phyloP scores from a whole-genome alignment of 2,797 vertebrate genomes.

The Cuniculus paca region DNA sequence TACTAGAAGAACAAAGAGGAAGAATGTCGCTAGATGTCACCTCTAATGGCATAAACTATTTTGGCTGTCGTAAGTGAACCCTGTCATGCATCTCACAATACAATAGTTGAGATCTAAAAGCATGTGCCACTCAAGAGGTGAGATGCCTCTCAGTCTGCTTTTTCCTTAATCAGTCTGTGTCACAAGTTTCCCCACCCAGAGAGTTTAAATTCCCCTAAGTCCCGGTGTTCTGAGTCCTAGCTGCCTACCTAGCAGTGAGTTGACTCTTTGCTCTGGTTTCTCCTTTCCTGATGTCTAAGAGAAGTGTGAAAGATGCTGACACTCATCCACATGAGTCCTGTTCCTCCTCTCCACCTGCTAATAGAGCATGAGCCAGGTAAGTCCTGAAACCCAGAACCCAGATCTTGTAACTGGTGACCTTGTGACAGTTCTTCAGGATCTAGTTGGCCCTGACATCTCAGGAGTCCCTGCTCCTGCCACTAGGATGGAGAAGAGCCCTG shows the following conservation, averaged over 20 bases:
- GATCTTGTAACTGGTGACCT: not conserved
- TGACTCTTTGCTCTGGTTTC: not conserved
- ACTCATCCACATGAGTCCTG: accelerated
- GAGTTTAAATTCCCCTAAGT: not conserved
- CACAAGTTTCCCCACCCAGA: not conserved
- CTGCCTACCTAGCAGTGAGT: not conserved
- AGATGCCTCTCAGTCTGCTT: not conserved
- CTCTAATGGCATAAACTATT: not conserved
- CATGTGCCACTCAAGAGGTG: accelerated
- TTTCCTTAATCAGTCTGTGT: not conserved
- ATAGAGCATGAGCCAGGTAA: no score
- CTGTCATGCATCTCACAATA: accelerated
- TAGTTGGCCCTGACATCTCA: not conserved
- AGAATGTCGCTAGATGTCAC: not conserved
- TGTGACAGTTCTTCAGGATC: not conserved
- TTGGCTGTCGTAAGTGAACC: not conserved
- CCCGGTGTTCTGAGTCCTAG: no score
- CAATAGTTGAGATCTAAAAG: not conserved
- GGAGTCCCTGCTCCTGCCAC: not conserved
- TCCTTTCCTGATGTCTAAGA: not conserved
- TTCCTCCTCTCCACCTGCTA: not conserved
- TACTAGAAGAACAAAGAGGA: not conserved
- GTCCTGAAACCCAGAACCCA: not conserved
- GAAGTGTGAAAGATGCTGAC: not conserved
- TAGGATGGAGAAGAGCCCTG: not conserved